A percentile compares a stretch with the other conserved stretches of the same genome.
Conservation (phyloP, 92 coral and sea anemone species). For the Actinernus sp. region DNA sequence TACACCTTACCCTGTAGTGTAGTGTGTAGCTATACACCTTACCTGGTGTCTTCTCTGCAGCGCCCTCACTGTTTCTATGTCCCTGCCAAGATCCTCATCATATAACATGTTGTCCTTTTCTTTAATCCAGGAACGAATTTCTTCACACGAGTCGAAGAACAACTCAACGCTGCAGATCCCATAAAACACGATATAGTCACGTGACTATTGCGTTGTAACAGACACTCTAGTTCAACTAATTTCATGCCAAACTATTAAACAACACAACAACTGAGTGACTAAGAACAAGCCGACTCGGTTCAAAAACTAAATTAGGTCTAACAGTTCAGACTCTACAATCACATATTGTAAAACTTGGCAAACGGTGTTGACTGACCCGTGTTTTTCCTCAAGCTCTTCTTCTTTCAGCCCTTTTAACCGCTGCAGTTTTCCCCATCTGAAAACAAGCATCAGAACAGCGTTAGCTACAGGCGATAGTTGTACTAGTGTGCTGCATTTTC, state of each 20-base stretch:
- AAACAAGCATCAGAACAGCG: no score
- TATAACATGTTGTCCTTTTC: slow-evolving; percentile 80
- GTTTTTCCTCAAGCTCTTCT: slow-evolving; percentile 89
- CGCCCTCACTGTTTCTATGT: slow-evolving; percentile 94
- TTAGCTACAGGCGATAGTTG: no score
- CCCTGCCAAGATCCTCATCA: slow-evolving; percentile 75
- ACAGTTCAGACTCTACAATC: no score
- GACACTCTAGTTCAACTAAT: no score
- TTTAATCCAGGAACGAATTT: slow-evolving; percentile 90
- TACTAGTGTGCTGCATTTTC: no score
- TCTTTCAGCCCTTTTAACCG: slow-evolving; percentile 68
- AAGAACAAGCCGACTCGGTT: background rate
- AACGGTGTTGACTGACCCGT: slow-evolving; percentile 61
- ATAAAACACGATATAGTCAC: no score
- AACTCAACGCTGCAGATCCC: slow-evolving; percentile 68
- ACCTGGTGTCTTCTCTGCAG: slow-evolving; percentile 94
- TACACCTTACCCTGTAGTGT: no score
- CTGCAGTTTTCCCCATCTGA: slow-evolving; percentile 88
- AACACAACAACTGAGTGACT: background rate
- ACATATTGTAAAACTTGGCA: no score
- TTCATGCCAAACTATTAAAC: background rate
- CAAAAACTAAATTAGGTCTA: no score
- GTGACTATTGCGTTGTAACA: no score
- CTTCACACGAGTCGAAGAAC: slow-evolving; percentile 86
- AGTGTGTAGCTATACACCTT: background rate